phyloP scores from a whole-genome alignment of 2,113 vertebrate genomes.

The Gymnarchus niloticus region DNA sequence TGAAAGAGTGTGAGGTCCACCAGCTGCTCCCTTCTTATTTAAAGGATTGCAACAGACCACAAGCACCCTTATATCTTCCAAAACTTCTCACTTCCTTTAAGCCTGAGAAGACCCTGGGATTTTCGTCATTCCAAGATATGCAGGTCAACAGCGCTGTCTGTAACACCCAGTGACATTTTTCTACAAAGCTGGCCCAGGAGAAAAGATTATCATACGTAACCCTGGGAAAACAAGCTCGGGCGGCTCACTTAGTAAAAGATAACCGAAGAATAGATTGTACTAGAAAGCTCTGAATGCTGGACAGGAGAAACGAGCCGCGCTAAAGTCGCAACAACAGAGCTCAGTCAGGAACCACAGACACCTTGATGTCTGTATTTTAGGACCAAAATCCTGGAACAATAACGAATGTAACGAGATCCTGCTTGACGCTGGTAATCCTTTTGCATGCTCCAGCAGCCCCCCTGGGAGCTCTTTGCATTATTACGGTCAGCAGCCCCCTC shows the following conservation, averaged over 20 bases:
- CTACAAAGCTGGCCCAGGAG: neutral
- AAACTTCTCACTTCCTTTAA: neutral
- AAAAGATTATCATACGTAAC: neutral
- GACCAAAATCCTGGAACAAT: slow-evolving; percentile 33
- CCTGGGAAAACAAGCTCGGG: too few relatives aligned
- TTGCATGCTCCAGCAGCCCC: slow-evolving; percentile 22
- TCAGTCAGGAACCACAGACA: slow-evolving; percentile 6
- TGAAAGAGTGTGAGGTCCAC: too few relatives aligned
- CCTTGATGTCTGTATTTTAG: slow-evolving; percentile 35
- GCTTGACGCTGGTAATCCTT: slow-evolving; percentile 39
- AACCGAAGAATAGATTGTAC: neutral
- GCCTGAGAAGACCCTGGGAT: neutral
- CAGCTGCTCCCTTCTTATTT: neutral
- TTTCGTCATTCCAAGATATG: neutral
- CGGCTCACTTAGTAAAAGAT: neutral
- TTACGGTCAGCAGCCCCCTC: neutral
- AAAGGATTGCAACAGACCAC: neutral
- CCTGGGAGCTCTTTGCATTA: slow-evolving; percentile 34
- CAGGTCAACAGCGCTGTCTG: neutral
- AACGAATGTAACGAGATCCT: slow-evolving; percentile 49
- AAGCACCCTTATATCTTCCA: neutral
- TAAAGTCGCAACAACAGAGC: neutral
- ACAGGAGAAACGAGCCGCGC: slow-evolving; percentile 25
- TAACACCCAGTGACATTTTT: neutral
- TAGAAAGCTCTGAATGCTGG: neutral